phyloP scores from a whole-genome alignment of 1,140 invertebrate species.

The Oscheius sp. region DNA sequence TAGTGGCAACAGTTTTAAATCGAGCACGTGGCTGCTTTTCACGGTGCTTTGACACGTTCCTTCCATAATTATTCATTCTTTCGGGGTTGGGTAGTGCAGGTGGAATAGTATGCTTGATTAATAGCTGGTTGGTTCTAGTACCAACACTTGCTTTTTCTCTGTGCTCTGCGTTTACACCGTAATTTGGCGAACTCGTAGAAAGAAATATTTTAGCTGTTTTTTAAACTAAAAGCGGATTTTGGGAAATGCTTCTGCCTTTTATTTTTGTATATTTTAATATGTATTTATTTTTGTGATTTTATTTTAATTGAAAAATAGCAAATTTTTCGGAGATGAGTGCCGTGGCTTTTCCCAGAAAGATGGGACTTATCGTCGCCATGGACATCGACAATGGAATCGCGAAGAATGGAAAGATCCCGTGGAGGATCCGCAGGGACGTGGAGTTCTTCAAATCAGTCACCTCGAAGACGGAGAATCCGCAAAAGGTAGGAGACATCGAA shows the following conservation, averaged over 20 bases:
- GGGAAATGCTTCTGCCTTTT: background rate
- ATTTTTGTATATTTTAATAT: background rate
- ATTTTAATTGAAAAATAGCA: background rate
- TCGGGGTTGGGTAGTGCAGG: too few relatives aligned
- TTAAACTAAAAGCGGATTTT: background rate
- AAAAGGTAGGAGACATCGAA: too few relatives aligned
- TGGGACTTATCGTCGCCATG: slow-evolving; percentile 79
- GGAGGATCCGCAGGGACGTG: slow-evolving; percentile 75
- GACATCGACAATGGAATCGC: slow-evolving; percentile 82
- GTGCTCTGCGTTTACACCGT: too few relatives aligned
- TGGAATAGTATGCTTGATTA: too few relatives aligned
- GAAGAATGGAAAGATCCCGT: slow-evolving; percentile 76
- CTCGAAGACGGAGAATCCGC: slow-evolving; percentile 68
- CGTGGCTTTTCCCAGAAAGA: slow-evolving; percentile 60
- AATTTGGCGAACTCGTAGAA: too few relatives aligned
- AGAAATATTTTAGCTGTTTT: background rate
- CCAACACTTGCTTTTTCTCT: too few relatives aligned
- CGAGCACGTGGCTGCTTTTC: background rate
- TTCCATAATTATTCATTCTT: too few relatives aligned
- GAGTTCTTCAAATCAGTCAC: slow-evolving; percentile 80
- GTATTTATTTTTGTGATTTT: background rate
- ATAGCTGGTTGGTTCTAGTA: too few relatives aligned
- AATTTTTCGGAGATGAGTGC: background rate
- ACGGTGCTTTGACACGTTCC: too few relatives aligned
- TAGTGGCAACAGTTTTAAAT: background rate